Base-by-base conservation (phyloP, 2,113 vertebrate genomes). In the Festucalex cinctus region DNA sequence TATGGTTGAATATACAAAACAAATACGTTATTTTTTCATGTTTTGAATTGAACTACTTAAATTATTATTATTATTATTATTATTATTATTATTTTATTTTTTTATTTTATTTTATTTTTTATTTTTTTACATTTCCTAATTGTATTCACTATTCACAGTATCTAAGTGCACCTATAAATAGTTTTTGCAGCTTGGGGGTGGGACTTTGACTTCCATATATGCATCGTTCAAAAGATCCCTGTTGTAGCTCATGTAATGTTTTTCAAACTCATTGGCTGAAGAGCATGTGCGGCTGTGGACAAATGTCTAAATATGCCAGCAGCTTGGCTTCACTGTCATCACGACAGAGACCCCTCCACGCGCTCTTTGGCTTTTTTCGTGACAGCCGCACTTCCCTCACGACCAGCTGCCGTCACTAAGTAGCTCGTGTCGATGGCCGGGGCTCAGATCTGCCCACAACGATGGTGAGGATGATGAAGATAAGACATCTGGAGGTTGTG, bases 401-500 rank as follows among this genome's bases (percentile, higher is more conserved):
- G 74, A 86, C 86, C 84, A 82, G 85, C 83, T 81, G 84, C 73
- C 68, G 69, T 24, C 53, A 71, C 72, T 86, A 90, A 88, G 89
- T 88, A 85, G 85, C 78, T 81, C 74, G 82, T 85, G 86, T 86
- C 79, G 83, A 88, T 85, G 77, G 85, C 77, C 82, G 66, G 80
- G 83, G 83, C 77, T 88, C 79, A 83, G 71, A 74, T 82, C 85
- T 67, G 76, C 81, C 82, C 78, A 75, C 81, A 68, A 71, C 37
- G 68, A 61, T 81, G 85, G 87, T 80, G 74, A 83, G 43, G 68
- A 63, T 82, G 86, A 88, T 81, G 71, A 82, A 86, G 81, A 87
- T 78, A 81, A 84, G 85, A 83, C 85, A 88, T 86, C 83, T 88
- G 80, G 71, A 85, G 77, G 74, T 10, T 12, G 57, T 49, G 61